These are phyloP conservation scores for Xyrichtys novacula DNA, from an alignment of 2,797 vertebrate species.

Conservation along the genomic window DNA sequence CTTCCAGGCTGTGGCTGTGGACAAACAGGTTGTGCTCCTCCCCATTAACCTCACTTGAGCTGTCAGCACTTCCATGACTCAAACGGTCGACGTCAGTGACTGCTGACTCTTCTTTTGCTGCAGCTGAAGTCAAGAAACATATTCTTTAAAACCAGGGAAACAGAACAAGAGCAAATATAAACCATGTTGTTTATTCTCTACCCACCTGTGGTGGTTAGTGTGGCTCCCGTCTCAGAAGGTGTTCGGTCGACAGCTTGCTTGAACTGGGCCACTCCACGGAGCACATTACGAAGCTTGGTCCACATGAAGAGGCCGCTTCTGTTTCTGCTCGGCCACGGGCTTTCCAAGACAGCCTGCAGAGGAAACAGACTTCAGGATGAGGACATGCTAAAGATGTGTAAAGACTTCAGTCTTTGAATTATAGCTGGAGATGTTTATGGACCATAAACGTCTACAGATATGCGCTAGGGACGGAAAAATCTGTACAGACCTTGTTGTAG, in stretches of 20 bases:
- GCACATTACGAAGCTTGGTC: constrained; percentile 94
- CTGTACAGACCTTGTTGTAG: constrained; percentile 84
- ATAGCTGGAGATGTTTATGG: no score
- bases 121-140: constrained; percentile 41
- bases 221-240: constrained; percentile 63
- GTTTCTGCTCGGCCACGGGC: constrained; percentile 94
- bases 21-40: constrained; percentile 89
- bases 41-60: constrained; percentile 89
- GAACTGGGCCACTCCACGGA: constrained; percentile 92
- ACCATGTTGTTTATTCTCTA: not conserved
- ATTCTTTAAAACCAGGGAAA: not conserved
- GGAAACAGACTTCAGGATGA: constrained; percentile 2
- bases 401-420: not conserved
- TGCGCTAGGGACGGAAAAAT: not conserved
- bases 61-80: constrained; percentile 92
- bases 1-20: constrained; percentile 85
- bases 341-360: constrained; percentile 93
- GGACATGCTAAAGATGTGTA: not conserved
- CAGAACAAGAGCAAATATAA: not conserved
- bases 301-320: constrained; percentile 96
- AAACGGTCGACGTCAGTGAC: constrained; percentile 88
- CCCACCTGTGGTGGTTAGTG: constrained; percentile 85
- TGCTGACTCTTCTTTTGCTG: constrained; percentile 57
- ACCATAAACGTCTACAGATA: no score
- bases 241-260: constrained; percentile 85